Conservation (phyloP, 2,888 invertebrate genomes). For the Lycaena phlaeas region DNA sequence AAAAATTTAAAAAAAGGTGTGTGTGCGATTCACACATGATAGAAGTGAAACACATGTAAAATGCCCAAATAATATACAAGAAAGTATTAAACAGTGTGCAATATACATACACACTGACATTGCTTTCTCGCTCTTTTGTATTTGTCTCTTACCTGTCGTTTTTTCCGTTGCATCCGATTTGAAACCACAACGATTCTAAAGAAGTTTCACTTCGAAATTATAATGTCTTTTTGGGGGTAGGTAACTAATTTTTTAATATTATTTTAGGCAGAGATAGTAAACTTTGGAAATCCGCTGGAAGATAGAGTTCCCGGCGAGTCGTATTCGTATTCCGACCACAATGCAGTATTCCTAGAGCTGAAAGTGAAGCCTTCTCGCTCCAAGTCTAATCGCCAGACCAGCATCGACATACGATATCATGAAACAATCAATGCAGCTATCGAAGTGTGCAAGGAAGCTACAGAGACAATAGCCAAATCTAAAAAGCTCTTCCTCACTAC, state of each 20-base stretch:
- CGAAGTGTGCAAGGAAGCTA: conserved; percentile 72
- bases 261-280: conserved; percentile 46
- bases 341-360: conserved; percentile 80
- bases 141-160: too few species aligned
- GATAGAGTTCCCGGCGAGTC: conserved; percentile 78
- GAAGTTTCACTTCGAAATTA: too few species aligned
- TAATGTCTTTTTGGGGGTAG: too few species aligned
- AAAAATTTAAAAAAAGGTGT: too few species aligned
- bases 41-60: too few species aligned
- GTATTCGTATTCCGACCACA: conserved; percentile 93
- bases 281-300: conserved; percentile 81
- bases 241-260: conserved; percentile 24
- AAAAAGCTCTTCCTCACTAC: conserved; percentile 67
- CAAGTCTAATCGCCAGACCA: conserved; percentile 23
- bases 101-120: too few species aligned
- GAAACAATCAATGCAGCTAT: conserved; percentile 72
- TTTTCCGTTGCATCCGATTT: too few species aligned
- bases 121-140: too few species aligned
- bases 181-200: too few species aligned
- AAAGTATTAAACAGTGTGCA: too few species aligned
- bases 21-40: too few species aligned
- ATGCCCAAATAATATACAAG: too few species aligned
- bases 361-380: conserved; percentile 26
- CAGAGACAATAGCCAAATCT: conserved; percentile 57
- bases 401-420: conserved; percentile 29